Base-by-base conservation (phyloP, 1,140 invertebrate genomes). In the Magallana angulata region DNA sequence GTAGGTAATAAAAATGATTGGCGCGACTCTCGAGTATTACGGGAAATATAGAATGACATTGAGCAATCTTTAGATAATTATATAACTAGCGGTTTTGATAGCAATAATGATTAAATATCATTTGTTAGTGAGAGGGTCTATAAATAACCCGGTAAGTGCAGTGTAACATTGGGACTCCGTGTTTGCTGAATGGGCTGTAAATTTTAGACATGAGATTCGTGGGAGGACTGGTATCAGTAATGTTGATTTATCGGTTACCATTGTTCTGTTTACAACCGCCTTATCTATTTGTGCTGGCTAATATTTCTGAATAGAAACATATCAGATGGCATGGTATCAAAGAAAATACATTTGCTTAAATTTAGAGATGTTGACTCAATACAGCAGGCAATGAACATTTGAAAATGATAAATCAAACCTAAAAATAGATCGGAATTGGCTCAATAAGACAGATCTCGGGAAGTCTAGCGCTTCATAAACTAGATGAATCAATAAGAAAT, bases 251-350 rank as follows among this genome's bases (percentile, higher is more conserved):
- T 30, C 18, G 60, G 16, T 16, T 16, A n/a, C 16, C 18, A 64
- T 64, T 76, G 24, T 76, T 76, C 12, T 30, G 68, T 11, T 18
- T 30, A 76, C 12, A 12, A 24, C 24, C 8, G 9, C 8, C 24
- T 48, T 76, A 76, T 76, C 68, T 76, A 76, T 76, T 76, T 76
- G 6, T 76, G 30, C 8, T 76, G 68, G 68, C 68, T 76, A 36
- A 76, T 76, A 30, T 30, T 12, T 76, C 68, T 71, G 68, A 76
- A 76, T 30, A 30, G 11, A 76, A 76, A 30, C 68, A 18, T 76
- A 76, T 76, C 68, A 36, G 24, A 76, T 76, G 24, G 4, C 68
- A 30, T 30, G 36, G 11, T 12, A 48, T 76, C 68, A 76, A 76
- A 76, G 68, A 18, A 76, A 76, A 9, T 30, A 76, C n/a, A 76